Evolutionary conservation across 2,113 vertebrate species (phyloP).

Genomic region (Antigone vipio): DNA sequence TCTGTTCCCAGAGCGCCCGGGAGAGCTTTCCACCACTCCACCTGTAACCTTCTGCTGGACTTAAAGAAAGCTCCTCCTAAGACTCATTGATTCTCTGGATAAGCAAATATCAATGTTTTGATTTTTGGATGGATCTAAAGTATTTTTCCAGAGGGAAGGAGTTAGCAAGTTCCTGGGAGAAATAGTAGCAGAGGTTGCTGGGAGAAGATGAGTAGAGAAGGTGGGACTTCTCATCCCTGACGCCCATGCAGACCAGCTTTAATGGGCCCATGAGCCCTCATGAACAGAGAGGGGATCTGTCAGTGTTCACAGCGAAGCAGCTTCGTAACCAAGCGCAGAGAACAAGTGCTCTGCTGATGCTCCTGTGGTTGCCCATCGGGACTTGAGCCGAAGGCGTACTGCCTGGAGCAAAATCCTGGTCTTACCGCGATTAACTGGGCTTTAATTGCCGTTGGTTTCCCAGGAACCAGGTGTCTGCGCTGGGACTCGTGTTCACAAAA

Average conservation of each 20-base stretch:
- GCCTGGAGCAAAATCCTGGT: neutral
- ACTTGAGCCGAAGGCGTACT: neutral
- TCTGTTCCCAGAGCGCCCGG: neutral
- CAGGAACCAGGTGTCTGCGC: neutral
- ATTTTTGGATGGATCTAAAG: neutral
- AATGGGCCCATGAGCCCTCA: neutral
- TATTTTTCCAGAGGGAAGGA: neutral
- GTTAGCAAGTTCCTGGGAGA: neutral
- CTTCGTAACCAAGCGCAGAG: neutral
- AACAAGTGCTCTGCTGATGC: neutral
- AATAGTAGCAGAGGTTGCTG: neutral
- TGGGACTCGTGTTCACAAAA: neutral
- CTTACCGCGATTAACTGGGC: fast-evolving
- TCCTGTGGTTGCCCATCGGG: fast-evolving
- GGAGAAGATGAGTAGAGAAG: neutral
- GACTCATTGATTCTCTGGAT: neutral
- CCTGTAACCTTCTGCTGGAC: neutral
- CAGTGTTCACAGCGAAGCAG: fast-evolving
- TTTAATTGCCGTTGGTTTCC: neutral
- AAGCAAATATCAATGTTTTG: neutral
- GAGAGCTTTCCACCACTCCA: neutral
- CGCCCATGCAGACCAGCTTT: neutral
- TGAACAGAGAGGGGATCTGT: neutral
- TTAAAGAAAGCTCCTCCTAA: neutral
- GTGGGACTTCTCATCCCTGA: neutral